Evolutionary conservation across 2,113 vertebrate species (phyloP), one percentile per base, ranked within the genome.

Genomic region (Nannospalax galili): DNA sequence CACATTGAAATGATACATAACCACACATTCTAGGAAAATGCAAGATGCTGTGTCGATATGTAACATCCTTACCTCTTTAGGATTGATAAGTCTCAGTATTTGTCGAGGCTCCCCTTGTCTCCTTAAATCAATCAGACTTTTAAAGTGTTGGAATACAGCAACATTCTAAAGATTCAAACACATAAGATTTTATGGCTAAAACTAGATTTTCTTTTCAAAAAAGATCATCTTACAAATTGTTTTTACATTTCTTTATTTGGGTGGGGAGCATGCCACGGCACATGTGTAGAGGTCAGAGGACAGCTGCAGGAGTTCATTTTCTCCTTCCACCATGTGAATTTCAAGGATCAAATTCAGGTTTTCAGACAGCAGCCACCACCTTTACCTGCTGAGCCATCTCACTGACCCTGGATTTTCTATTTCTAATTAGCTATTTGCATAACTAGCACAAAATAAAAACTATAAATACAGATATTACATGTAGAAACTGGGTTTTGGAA

Each of bases 21-120:
- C n/a, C n/a, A n/a, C n/a, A 89, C 86, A 95, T 89, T 88, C 92
- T 79, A 92, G 12, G 37, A 30, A 82, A 74, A 84, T 32, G 42
- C 11, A 81, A 62, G 8, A 81, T 58, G 10, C 28, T 62, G 4
- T 60, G 40, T n/a, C 69, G 82, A 32, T 64, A 88, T n/a, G 60
- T 40, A 86, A 78, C 78, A 22, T 48, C 7, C 95, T 98, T 97
- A 98, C 98, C 98, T 99, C 98, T 97, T 95, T 96, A 87, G 98
- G 98, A 65, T 98, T 98, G 94, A 98, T 91, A 32, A 92, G 96
- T 96, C 82, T 98, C 70, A 98, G 90, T 90, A 99, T 96, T 2
- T 96, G 95, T 64, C 48, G 94, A 84, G 98, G 98, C 45, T 98
- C 98, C 52, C 96, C 97, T 95, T 97, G 95, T 95, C 97, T 94